phyloP scores from a whole-genome alignment of 2,888 invertebrate species.

The Minunthozetes semirufus region DNA sequence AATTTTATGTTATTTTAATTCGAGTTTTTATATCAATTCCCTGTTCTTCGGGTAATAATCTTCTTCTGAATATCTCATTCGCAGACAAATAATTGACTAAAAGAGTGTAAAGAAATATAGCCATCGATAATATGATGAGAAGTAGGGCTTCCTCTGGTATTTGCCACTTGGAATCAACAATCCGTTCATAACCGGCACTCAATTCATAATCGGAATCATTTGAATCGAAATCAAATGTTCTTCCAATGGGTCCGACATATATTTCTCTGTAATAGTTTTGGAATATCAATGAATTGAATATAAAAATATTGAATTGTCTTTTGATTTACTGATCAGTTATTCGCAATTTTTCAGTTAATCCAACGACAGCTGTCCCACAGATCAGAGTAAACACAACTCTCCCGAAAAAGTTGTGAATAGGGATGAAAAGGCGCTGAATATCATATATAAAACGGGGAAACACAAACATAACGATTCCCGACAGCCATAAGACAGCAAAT shows the following conservation, averaged over 20 bases:
- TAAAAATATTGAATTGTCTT: background rate
- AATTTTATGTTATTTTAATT: background rate
- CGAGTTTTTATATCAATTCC: constrained; percentile 3
- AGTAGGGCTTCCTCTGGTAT: too few species aligned
- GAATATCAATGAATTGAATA: background rate
- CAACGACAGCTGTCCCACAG: background rate
- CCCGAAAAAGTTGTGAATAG: background rate
- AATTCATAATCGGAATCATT: background rate
- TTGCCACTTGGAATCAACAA: too few species aligned
- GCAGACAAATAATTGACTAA: background rate
- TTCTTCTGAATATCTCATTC: background rate
- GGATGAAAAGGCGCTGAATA: background rate
- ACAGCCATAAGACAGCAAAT: background rate
- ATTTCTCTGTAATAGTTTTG: too few species aligned
- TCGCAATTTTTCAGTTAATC: background rate
- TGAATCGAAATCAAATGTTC: background rate
- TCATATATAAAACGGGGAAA: constrained; percentile 3
- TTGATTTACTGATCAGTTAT: background rate
- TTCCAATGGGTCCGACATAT: too few species aligned
- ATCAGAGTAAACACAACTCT: background rate
- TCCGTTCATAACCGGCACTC: background rate
- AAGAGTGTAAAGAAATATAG: background rate
- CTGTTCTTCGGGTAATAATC: constrained; percentile 17
- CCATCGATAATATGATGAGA: background rate
- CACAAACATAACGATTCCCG: background rate